phyloP scores from a whole-genome alignment of 2,797 vertebrate species.

The Crocodylus rhombifer region DNA sequence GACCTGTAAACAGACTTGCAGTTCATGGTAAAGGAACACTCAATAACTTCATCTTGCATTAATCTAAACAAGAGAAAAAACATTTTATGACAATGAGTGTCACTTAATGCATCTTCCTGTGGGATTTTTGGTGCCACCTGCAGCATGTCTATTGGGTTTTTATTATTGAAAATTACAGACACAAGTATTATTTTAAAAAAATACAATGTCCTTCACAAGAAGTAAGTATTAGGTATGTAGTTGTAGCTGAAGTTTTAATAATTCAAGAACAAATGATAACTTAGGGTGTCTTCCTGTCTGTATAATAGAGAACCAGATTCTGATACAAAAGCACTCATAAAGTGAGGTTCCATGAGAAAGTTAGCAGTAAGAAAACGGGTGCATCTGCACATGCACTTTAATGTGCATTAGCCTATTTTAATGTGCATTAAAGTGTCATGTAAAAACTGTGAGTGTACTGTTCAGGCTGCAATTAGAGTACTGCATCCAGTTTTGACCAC shows the following conservation, averaged over 20 bases:
- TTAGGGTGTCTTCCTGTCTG: not conserved
- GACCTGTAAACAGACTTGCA: conserved; percentile 43
- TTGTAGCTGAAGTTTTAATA: not conserved
- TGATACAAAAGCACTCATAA: not conserved
- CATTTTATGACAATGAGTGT: conserved; percentile 1
- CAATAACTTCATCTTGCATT: conserved; percentile 39
- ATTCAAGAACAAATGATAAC: not conserved
- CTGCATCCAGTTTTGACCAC: too few species aligned
- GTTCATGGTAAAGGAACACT: conserved; percentile 20
- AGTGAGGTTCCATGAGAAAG: not conserved
- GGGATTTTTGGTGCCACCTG: not conserved
- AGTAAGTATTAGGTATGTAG: not conserved
- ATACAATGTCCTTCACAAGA: not conserved
- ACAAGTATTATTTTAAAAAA: not conserved
- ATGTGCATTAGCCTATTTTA: too few species aligned
- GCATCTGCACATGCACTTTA: too few species aligned
- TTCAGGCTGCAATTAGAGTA: too few species aligned
- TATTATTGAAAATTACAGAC: not conserved
- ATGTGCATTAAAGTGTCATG: too few species aligned
- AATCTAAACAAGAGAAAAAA: conserved; percentile 25
- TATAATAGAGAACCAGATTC: not conserved
- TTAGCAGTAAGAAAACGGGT: not conserved
- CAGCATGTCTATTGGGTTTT: not conserved
- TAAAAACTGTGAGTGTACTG: too few species aligned
- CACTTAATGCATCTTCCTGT: conserved; percentile 41